phyloP scores from a whole-genome alignment of 2,113 vertebrate genomes.

The Rallus limicola region DNA sequence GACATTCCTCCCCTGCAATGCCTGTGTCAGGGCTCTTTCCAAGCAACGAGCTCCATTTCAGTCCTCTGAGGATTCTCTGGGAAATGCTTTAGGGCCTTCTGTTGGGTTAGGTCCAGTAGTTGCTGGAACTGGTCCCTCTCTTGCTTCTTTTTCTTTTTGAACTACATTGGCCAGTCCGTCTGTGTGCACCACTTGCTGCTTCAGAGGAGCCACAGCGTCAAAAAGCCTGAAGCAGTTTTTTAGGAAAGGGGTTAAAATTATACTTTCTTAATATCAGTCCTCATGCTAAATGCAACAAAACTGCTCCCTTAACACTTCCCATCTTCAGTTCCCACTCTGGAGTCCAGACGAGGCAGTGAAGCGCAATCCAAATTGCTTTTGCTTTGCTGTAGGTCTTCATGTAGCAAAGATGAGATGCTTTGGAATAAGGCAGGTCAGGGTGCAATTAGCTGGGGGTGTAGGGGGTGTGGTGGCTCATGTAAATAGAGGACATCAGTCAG shows the following conservation, averaged over 20 bases:
- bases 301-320: neutral
- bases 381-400: neutral
- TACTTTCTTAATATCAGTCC: neutral
- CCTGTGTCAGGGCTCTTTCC: conserved; percentile 13
- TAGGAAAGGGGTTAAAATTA: neutral
- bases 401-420: neutral
- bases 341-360: neutral
- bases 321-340: neutral
- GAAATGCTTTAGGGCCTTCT: conserved; percentile 41
- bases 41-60: conserved; percentile 33
- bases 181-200: neutral
- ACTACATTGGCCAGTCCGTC: neutral
- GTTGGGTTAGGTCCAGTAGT: neutral
- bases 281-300: neutral
- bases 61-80: neutral
- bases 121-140: neutral
- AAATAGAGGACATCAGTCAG: neutral
- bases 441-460: neutral
- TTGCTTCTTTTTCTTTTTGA: neutral
- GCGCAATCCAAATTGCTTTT: neutral
- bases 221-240: neutral
- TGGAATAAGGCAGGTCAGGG: neutral
- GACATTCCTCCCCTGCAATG: neutral
- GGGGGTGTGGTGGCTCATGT: neutral
- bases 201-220: neutral